These are phyloP conservation scores for Chiloscyllium plagiosum DNA, from an alignment of 2,113 vertebrate species.

Conservation along the genomic window DNA sequence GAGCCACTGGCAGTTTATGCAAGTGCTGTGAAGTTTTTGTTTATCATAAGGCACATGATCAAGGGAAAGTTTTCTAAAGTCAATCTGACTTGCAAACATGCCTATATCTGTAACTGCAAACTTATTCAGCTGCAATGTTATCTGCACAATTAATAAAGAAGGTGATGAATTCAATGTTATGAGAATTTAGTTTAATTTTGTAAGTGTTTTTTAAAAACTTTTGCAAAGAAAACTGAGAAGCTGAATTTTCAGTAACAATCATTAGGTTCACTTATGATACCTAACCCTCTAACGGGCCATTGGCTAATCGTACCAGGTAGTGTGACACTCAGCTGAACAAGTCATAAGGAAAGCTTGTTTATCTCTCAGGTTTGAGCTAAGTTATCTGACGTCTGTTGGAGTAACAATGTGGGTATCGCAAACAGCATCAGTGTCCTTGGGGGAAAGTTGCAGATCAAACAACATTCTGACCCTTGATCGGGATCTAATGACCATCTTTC, in stretches of 20 bases:
- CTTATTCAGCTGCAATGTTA: neutral
- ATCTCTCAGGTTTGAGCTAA: neutral
- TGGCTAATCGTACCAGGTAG: neutral
- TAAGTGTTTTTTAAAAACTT: neutral
- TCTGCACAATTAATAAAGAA: neutral
- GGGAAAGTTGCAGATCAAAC: neutral
- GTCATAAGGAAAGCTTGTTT: neutral
- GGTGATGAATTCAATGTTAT: neutral
- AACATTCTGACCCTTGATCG: neutral
- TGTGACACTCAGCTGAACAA: neutral
- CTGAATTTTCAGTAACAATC: neutral
- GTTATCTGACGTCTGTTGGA: neutral
- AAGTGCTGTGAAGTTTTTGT: neutral
- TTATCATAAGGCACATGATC: neutral
- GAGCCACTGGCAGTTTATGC: neutral
- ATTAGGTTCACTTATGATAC: neutral
- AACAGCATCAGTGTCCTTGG: neutral
- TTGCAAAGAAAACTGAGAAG: neutral
- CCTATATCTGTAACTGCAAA: neutral
- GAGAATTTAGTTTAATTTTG: neutral
- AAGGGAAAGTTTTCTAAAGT: neutral
- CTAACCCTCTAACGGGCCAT: neutral
- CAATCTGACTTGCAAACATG: neutral
- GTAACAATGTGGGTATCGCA: neutral
- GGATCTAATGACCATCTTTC: neutral